Evolutionary conservation across 2,888 invertebrate genomes (phyloP).

Genomic region (Microctonus hyperodae): DNA sequence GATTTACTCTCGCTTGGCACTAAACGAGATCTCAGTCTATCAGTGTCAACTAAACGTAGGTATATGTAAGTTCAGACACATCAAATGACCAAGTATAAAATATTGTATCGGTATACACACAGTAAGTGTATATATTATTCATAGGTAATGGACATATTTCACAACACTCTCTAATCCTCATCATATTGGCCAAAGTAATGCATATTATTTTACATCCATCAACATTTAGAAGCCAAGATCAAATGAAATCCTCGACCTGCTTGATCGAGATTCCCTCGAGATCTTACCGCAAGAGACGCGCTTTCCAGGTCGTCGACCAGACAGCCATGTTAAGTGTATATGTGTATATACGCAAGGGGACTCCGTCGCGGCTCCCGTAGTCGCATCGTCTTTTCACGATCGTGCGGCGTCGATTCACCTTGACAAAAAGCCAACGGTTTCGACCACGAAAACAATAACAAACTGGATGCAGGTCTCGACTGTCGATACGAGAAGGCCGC

Average conservation of each 20-base stretch:
- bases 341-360: conserved; percentile 17
- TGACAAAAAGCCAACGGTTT: conserved; percentile 33
- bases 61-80: neutral
- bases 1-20: conserved; percentile 50
- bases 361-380: conserved; percentile 24
- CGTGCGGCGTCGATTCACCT: conserved; percentile 29
- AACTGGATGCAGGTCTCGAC: conserved; percentile 6
- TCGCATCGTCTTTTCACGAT: conserved; percentile 20
- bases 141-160: neutral
- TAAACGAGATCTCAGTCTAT: conserved; percentile 47
- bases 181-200: neutral
- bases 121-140: neutral
- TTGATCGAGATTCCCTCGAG: conserved; percentile 25
- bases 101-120: neutral
- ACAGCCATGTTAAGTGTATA: conserved; percentile 12
- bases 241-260: conserved; percentile 40
- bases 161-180: neutral
- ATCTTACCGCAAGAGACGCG: conserved; percentile 13
- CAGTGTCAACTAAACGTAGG: conserved; percentile 43
- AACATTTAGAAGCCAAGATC: conserved; percentile 35
- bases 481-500: conserved; percentile 26
- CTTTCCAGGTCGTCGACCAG: conserved; percentile 32
- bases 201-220: neutral
- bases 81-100: neutral
- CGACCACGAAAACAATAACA: conserved; percentile 35